A percentile compares a stretch with the other conserved stretches of the same genome.
phyloP scores from a whole-genome alignment of 2,113 vertebrate genomes.

The Pogonocichla stellata region DNA sequence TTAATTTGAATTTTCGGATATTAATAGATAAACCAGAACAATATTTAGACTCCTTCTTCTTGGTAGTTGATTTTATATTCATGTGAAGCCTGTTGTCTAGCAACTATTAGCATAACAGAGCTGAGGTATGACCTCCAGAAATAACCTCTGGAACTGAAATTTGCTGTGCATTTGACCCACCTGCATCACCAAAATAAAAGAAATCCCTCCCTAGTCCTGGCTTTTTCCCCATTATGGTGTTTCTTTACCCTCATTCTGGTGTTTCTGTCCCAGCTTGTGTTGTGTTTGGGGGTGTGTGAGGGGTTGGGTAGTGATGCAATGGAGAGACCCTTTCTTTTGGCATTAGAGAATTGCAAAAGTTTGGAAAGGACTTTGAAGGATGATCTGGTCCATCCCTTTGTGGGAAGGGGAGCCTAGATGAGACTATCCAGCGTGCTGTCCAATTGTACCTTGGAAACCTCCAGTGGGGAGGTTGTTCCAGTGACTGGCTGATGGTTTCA shows the following conservation, averaged over 20 bases:
- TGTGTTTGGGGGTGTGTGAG: accelerated
- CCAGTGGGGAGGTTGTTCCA: background rate
- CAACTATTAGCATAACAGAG: background rate
- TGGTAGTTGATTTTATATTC: background rate
- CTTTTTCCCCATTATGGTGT: background rate
- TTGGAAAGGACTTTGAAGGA: background rate
- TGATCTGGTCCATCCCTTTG: background rate
- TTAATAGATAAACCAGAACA: background rate
- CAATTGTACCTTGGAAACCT: accelerated
- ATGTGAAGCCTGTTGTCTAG: background rate
- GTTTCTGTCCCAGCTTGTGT: background rate
- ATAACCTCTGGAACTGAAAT: background rate
- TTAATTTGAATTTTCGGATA: background rate
- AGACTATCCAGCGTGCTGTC: background rate
- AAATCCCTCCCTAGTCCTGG: background rate
- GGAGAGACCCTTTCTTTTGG: background rate
- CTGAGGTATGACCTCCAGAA: background rate
- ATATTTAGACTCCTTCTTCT: background rate
- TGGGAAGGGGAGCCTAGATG: background rate
- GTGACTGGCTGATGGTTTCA: background rate
- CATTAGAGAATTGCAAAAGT: background rate
- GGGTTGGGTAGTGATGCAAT: accelerated
- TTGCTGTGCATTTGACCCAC: background rate
- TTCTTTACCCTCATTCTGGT: background rate
- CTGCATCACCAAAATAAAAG: background rate